Evolutionary conservation across 2,797 vertebrate genomes (phyloP).

Genomic region (Halcyon leucocephala): DNA sequence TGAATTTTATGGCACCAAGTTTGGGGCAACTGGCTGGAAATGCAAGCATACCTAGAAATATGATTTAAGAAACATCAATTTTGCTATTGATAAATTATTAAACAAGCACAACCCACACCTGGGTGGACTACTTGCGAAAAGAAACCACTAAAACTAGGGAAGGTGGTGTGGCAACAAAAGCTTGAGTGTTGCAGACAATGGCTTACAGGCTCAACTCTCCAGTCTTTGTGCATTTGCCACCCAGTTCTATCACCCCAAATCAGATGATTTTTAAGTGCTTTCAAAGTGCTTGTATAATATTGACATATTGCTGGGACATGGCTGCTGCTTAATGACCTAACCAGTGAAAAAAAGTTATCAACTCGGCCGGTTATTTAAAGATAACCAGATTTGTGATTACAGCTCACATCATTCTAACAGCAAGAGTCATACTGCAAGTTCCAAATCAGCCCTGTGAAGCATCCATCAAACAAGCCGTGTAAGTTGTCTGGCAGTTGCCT

Average conservation of each 20-base stretch:
- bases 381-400: neutral
- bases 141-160: neutral
- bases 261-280: neutral
- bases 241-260: neutral
- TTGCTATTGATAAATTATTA: neutral
- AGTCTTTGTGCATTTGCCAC: neutral
- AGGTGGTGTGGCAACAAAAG: accelerated
- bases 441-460: neutral
- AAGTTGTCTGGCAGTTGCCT: neutral
- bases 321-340: neutral
- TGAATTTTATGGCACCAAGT: neutral
- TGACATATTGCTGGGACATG: neutral
- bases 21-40: neutral
- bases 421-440: neutral
- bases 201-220: neutral
- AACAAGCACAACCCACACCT: neutral
- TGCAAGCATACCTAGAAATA: neutral
- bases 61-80: neutral
- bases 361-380: neutral
- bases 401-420: neutral
- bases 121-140: neutral
- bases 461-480: neutral
- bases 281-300: neutral
- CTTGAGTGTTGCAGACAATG: accelerated
- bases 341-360: neutral